Evolutionary conservation across 2,888 invertebrate genomes (phyloP).

Genomic region (Phanerotoma sp.): DNA sequence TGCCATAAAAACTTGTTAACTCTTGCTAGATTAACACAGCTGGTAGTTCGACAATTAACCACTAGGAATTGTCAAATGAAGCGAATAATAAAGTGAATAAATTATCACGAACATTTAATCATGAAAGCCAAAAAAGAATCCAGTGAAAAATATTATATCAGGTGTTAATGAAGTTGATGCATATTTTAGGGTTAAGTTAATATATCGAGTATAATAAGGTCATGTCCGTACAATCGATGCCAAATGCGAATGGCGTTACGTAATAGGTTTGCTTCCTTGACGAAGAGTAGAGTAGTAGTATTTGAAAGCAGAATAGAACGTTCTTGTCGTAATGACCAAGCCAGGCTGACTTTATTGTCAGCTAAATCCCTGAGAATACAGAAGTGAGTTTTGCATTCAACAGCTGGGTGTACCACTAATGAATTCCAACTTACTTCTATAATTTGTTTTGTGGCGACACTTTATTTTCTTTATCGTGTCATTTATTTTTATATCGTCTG

Average conservation of each 20-base stretch:
- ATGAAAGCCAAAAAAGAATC: too few species aligned
- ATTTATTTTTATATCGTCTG: too few species aligned
- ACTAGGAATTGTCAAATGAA: too few species aligned
- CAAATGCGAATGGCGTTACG: conserved; percentile 19
- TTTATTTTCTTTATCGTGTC: too few species aligned
- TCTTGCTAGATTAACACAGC: too few species aligned
- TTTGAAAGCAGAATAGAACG: neutral
- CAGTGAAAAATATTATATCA: too few species aligned
- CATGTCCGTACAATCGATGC: conserved; percentile 20
- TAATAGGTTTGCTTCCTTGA: conserved; percentile 20
- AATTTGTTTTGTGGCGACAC: neutral
- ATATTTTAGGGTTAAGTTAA: neutral
- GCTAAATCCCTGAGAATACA: conserved; percentile 5
- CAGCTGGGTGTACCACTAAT: neutral
- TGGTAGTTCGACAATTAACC: too few species aligned
- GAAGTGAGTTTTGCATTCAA: conserved; percentile 1
- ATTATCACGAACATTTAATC: too few species aligned
- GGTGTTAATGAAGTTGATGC: neutral
- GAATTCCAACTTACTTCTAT: too few species aligned
- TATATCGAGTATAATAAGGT: conserved; percentile 21
- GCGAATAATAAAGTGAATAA: too few species aligned
- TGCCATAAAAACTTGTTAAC: too few species aligned
- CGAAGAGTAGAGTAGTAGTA: neutral
- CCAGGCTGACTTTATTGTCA: conserved; percentile 4
- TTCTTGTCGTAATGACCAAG: neutral